Base-by-base conservation (phyloP, 2,797 vertebrate genomes). In the Hybognathus amarus region DNA sequence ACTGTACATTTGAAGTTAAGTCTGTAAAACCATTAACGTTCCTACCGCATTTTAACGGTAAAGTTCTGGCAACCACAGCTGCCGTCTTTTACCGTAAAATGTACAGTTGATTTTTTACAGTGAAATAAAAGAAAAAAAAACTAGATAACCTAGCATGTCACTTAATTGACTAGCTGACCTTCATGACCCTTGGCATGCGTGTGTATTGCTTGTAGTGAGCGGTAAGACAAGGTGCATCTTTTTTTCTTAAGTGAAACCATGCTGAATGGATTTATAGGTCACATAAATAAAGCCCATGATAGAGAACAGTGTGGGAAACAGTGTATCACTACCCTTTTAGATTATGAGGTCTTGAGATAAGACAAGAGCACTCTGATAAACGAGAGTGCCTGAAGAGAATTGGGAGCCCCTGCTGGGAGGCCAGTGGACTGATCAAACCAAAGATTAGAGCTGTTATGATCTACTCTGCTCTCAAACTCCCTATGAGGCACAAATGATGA, bases 401-500 rank as follows among this genome's bases (percentile, higher is more conserved):
- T 77, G 64, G 59, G 63, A 81, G 75, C 81, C 42, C 71, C 84
- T 73, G 76, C 68, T 79, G 67, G 68, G 80, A 81, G 73, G 59
- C 73, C 63, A 67, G 67, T 45, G 61, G 68, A 80, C 73, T 83
- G 82, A 85, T 85, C 69, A 47, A 76, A 83, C 17, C 64, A 12
- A 78, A 86, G 83, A 85, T 85, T 84, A 87, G 22, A 79, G 79
- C 52, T 67, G 79, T 74, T 77, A 80, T 85, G 77, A 85, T 79
- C 66, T 83, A 79, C 67, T 66, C 76, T 61, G 67, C 82, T 75
- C 45, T 56, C 79, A 36, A 61, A 74, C 70, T 68, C 77, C 42
- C 79, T 61, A 70, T 30, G 24, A 68, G 42, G 27, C 64, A 69
- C 30, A 79, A 68, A 76, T 36, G 17, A 68, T 40, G 64, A 84